These are phyloP conservation scores for Microplitis deprimator DNA, from an alignment of 2,888 invertebrate species.

Conservation along the genomic window DNA sequence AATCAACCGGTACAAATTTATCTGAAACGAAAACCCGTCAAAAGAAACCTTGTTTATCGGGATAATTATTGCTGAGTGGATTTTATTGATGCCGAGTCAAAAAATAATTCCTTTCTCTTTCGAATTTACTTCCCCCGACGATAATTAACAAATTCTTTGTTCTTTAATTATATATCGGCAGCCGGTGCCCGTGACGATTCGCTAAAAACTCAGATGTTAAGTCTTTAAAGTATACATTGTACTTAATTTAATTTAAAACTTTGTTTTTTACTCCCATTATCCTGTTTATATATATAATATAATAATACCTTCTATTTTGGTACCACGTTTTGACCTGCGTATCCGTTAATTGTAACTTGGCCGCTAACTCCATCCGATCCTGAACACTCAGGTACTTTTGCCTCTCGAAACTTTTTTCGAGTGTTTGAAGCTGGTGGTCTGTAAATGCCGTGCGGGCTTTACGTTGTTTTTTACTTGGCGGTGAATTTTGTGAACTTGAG, in stretches of 20 bases:
- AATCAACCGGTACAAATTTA: conserved; percentile 45
- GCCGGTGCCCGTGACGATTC: neutral
- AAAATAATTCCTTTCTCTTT: neutral
- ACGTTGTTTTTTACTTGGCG: conserved; percentile 91
- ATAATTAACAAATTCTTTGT: conserved; percentile 16
- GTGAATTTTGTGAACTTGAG: conserved; percentile 73
- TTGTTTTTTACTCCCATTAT: conserved; percentile 13
- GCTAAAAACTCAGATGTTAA: neutral
- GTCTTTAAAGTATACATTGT: conserved; percentile 2
- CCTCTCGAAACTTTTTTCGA: conserved; percentile 97
- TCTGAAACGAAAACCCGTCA: conserved; percentile 32
- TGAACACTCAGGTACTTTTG: conserved; percentile 98
- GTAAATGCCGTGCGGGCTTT: conserved; percentile 99
- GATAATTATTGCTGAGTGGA: neutral
- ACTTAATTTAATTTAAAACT: conserved; percentile 3
- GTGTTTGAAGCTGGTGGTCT: conserved; percentile 95
- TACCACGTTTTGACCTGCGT: conserved; percentile 99
- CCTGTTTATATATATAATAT: neutral
- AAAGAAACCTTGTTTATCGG: neutral
- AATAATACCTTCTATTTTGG: conserved; percentile 93
- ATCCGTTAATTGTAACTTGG: conserved; percentile 95
- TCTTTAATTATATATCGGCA: conserved; percentile 1
- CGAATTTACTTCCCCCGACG: neutral
- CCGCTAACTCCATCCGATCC: conserved; percentile 98
- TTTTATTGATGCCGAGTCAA: too few relatives aligned